These are phyloP conservation scores for Mus spicilegus DNA, from an alignment of 2,113 vertebrate genomes.

Conservation along the genomic window DNA sequence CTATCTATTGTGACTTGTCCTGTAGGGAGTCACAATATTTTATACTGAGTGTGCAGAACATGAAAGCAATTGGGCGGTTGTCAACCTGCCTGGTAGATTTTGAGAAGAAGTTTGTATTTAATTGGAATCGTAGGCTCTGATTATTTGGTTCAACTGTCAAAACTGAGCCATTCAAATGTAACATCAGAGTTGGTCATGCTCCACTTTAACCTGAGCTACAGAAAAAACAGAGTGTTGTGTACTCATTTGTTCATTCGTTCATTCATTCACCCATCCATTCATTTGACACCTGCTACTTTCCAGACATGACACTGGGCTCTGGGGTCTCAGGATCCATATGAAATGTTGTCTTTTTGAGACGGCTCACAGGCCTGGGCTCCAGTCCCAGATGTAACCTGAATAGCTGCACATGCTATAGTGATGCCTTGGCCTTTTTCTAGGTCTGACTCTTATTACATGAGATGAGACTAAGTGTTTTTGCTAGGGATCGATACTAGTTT, in stretches of 20 bases:
- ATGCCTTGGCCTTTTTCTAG: background rate
- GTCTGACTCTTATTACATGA: background rate
- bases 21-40: constrained; percentile 10
- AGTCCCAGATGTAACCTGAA: background rate
- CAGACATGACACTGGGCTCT: background rate
- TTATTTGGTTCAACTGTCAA: background rate
- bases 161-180: background rate
- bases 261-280: constrained; percentile 49
- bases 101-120: background rate
- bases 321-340: background rate
- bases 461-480: background rate
- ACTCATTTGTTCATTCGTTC: constrained; percentile 21
- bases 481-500: background rate
- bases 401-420: background rate
- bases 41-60: background rate
- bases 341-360: background rate
- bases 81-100: background rate
- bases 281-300: constrained; percentile 53
- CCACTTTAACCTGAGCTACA: background rate
- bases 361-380: background rate
- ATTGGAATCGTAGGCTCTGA: background rate
- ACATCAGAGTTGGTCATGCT: background rate
- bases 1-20: background rate
- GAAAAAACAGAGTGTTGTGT: constrained; percentile 38
- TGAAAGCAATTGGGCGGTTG: background rate